Evolutionary conservation across 2,113 vertebrate species (phyloP), one percentile per base, ranked within the genome.

Genomic region (Genyomyrus donnyi): DNA sequence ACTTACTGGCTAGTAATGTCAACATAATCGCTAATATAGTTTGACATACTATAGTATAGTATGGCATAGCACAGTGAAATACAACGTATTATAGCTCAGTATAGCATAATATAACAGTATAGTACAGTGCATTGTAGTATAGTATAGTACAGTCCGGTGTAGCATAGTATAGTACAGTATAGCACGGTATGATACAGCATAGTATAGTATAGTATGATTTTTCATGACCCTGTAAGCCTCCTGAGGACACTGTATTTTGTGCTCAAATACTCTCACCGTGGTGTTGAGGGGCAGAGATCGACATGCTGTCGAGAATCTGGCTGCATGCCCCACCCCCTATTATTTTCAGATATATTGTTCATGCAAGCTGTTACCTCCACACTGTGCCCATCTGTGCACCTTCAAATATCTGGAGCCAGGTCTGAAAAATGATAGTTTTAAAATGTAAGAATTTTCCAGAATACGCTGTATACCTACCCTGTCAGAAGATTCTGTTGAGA

Each of bases 341-440:
- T 58, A 85, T 70, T 88, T 48, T 91, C 91, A 92, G 93, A 95
- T 95, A 95, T 95, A 94, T 94, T 94, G 93, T 92, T 94, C 94
- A 88, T 70, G 58, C 95, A 95, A 95, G 95, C 94, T 96, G 94
- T 94, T 94, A 56, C 88, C 91, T 92, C 92, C 94, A 94, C 94
- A 94, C 93, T 93, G 3, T 90, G 91, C 91, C 95, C 95, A 96
- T 96, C 94, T 95, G 95, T 94, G 94, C 94, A 49, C 66, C 42
- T 88, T 70, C 66, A 35, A 6, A 88, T 45, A 88, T 88, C 87
- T 88, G 17, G n/a, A 62, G 88, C 56, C 58, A 27, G 58, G 58
- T 88, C 9, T 66, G 56, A 70, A 45, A 70, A 58, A 88, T 66
- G 6, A 24, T 66, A 62, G 58, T 74, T 62, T 7, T 66, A 24